phyloP scores from a whole-genome alignment of 1,140 invertebrate genomes.

The Zaprionus kolodkinae region DNA sequence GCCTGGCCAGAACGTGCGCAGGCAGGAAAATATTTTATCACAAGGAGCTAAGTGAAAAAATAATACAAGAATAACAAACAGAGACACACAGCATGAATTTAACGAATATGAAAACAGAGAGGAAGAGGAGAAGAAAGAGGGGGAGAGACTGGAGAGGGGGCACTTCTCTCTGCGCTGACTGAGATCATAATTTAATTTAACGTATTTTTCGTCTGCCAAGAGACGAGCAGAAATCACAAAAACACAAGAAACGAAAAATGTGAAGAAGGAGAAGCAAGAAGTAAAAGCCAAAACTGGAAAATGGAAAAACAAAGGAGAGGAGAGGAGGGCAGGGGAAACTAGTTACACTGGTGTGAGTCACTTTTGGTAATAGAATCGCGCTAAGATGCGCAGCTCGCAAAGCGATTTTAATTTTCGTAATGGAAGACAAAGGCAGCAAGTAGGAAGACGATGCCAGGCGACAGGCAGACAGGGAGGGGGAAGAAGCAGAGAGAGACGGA shows the following conservation, averaged over 20 bases:
- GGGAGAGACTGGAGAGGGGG: slow-evolving; percentile 2
- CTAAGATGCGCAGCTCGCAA: slow-evolving; percentile 55
- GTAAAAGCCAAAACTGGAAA: slow-evolving; percentile 13
- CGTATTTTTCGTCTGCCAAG: slow-evolving; percentile 74
- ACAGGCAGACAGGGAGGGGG: neutral
- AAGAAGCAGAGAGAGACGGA: slow-evolving; percentile 4
- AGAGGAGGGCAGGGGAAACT: neutral
- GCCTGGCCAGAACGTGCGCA: slow-evolving; percentile 58
- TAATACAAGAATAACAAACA: slow-evolving; percentile 36
- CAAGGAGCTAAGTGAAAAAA: slow-evolving; percentile 69
- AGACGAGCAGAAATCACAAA: slow-evolving; percentile 60
- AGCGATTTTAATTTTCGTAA: slow-evolving; percentile 80
- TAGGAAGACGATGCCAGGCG: slow-evolving; percentile 25
- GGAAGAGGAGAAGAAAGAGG: neutral
- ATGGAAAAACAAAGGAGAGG: neutral
- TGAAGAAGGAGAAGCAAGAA: neutral
- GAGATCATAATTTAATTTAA: slow-evolving; percentile 83
- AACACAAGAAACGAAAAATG: slow-evolving; percentile 33
- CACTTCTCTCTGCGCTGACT: slow-evolving; percentile 27
- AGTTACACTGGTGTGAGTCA: slow-evolving; percentile 57
- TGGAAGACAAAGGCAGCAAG: slow-evolving; percentile 68
- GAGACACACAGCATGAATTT: slow-evolving; percentile 66
- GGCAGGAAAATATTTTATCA: slow-evolving; percentile 69
- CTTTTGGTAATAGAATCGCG: slow-evolving; percentile 79
- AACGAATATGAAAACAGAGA: slow-evolving; percentile 70